phyloP scores from a whole-genome alignment of 2,888 invertebrate species.

The Idaea aversata region DNA sequence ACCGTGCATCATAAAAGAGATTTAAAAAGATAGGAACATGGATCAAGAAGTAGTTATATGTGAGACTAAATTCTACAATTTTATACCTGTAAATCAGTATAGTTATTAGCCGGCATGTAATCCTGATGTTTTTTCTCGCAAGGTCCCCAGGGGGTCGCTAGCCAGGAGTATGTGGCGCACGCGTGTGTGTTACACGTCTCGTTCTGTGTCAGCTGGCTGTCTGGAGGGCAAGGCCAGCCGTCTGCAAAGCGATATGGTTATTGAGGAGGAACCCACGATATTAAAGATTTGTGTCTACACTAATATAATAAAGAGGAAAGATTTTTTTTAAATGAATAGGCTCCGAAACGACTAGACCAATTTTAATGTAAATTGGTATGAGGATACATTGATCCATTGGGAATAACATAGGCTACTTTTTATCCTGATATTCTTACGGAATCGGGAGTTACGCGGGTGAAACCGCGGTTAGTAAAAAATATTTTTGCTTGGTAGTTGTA shows the following conservation, averaged over 20 bases:
- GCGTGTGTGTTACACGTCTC: constrained; percentile 81
- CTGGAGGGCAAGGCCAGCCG: constrained; percentile 79
- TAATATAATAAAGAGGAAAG: background rate
- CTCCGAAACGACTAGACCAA: too few relatives aligned
- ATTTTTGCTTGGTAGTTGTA: constrained; percentile 21
- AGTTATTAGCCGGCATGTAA: constrained; percentile 57
- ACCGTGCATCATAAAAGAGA: too few relatives aligned
- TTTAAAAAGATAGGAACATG: too few relatives aligned
- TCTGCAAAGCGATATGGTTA: constrained; percentile 44
- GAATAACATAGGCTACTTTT: too few relatives aligned
- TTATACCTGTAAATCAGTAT: constrained; percentile 60
- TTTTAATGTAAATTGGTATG: too few relatives aligned
- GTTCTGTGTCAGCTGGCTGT: constrained; percentile 77
- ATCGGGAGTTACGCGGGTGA: too few relatives aligned
- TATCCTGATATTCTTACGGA: too few relatives aligned
- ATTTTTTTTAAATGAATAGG: too few relatives aligned
- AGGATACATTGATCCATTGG: too few relatives aligned
- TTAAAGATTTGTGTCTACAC: constrained; percentile 4
- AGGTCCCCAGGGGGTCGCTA: constrained; percentile 81
- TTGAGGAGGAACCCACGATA: background rate
- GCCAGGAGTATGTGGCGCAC: constrained; percentile 82
- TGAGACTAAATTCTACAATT: background rate
- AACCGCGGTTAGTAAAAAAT: background rate
- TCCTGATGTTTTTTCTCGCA: constrained; percentile 67
- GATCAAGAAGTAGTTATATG: too few relatives aligned